Evolutionary conservation across 2,113 vertebrate species (phyloP).

Genomic region (Mionectes macconnelli): DNA sequence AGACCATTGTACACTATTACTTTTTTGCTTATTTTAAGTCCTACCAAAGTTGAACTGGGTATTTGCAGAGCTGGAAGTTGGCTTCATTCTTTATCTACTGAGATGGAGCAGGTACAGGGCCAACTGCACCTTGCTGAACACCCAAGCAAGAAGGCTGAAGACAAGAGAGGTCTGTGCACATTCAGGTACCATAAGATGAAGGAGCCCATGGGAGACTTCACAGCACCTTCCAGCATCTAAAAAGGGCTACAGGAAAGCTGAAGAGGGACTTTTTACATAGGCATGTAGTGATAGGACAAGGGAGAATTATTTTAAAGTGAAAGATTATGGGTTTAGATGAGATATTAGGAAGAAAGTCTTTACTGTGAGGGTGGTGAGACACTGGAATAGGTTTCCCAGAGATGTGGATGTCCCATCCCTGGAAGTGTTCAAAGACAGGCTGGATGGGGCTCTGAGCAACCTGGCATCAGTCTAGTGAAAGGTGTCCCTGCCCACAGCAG

Average conservation of each 20-base stretch:
- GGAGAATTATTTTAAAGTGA: not conserved
- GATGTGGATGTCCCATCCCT: not conserved
- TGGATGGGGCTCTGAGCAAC: not conserved
- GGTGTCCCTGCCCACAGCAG: not conserved
- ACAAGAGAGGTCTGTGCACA: not conserved
- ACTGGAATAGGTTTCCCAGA: not conserved
- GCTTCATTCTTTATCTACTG: not conserved
- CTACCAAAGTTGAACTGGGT: not conserved
- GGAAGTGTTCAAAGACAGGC: not conserved
- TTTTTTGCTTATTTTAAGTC: not conserved
- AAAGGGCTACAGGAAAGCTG: not conserved
- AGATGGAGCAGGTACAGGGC: not conserved
- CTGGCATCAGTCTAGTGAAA: not conserved
- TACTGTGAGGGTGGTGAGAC: not conserved
- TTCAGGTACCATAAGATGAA: not conserved
- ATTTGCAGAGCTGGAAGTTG: fast-evolving
- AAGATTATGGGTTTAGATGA: not conserved
- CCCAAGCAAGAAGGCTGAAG: not conserved
- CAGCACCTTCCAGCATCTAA: not conserved
- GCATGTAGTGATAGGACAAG: not conserved
- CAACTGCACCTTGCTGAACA: not conserved
- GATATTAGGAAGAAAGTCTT: not conserved
- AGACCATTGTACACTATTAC: no score
- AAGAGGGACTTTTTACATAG: not conserved
- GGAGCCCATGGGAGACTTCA: no score